Base-by-base conservation (phyloP, 1,140 invertebrate genomes). In the Nixonia krombeini region DNA sequence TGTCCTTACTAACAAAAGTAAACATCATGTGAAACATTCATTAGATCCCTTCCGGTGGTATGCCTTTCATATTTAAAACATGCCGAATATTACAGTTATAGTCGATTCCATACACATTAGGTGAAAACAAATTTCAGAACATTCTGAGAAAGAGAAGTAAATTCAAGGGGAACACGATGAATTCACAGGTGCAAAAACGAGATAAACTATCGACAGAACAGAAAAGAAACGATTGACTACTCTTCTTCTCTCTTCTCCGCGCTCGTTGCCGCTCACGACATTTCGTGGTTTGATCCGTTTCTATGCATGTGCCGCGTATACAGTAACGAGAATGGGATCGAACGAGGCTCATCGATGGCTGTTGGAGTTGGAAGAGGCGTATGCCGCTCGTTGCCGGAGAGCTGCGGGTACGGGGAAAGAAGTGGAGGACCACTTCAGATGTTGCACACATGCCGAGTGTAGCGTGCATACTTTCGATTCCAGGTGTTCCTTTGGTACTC, bases 261-360 rank as follows among this genome's bases (percentile, higher is more conserved):
- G 16, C 37, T 5, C 37, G 8, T 10, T 9, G 1, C 9, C 12
- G 9, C 18, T 21, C 18, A 40, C 37, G 17, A 38, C 37, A 23
- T 40, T 47, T 31, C 38, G 50, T 35, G 49, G 51, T 57, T 41
- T 62, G 29, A 8, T 44, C 35, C 38, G 21, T 33, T 42, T 35
- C 37, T 38, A 52, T 45, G 28, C 41, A 31, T 44, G 40, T 40
- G 37, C 35, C 26, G 18, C 41, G 44, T 47, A 65, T 45, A 57
- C 40, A 21, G 31, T 50, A 38, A 55, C 49, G 35, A 25, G 40
- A 51, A 42, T 51, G 40, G 45, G 45, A 49, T 29, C 37, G 33
- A 42, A 42, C 21, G 40, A 21, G 18, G 21, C 10, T n/a, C 10
- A n/a, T 42, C 21, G 31, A 33, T 33, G 31, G 10, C 31, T 33